Base-by-base conservation (phyloP, 2,113 vertebrate species). In the Scopus umbretta region DNA sequence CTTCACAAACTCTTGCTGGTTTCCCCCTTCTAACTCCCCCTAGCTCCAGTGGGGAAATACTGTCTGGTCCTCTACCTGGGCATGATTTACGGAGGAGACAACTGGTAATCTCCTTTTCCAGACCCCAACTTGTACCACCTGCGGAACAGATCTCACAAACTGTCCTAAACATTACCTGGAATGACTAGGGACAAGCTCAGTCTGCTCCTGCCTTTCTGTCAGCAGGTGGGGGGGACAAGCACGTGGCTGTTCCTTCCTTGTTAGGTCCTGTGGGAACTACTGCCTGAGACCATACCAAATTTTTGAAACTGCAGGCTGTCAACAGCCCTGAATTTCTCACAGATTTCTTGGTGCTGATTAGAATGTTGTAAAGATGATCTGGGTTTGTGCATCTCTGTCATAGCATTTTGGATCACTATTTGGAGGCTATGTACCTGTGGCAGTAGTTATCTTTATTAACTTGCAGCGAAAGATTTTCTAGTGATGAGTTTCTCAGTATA, bases 111-210 rank as follows among this genome's bases (percentile, higher is more conserved):
- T 40, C 2, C 21, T 49, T 81, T 68, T 40, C 49, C 36, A 86
- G 27, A 56, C 55, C 16, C 29, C 32, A 38, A 0, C 11, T 53
- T 62, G 2, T 2, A 30, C 4, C 32, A 5, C 45, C 55, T 4
- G 14, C 42, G 50, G 68, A 43, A 58, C n/a, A 53, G 49, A 61
- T 43, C 19, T 72, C 45, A 82, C 36, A 25, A 65, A 43, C 13
- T 67, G 40, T 50, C 58, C 27, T 36, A 10, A 49, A 16, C 15
- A 5, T 29, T 29, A n/a, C 7, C 66, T 6, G 1, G 20, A 32
- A 27, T 36, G 56, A 76, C 59, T 10, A 6, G 15, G 70, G 25
- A 91, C 47, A 38, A 72, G 62, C 27, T 52, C 47, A 50, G 19
- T 15, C 65, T 30, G n/a, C 47, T 47, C 32, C 55, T 38, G 38